phyloP scores from a whole-genome alignment of 2,888 invertebrate genomes.

The Volucella zonaria region DNA sequence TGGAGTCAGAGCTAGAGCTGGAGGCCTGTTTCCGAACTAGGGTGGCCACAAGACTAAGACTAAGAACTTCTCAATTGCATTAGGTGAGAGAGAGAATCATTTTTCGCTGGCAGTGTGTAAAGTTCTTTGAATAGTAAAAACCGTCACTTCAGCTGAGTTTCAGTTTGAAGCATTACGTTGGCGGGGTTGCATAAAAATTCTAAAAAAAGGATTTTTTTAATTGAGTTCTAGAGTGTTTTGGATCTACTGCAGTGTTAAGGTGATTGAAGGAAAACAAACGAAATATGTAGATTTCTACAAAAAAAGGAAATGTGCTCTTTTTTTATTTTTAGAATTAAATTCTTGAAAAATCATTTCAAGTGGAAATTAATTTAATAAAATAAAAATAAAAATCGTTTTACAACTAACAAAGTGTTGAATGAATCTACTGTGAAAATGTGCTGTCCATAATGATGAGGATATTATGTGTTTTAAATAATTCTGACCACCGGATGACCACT shows the following conservation, averaged over 20 bases:
- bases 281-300: conserved; percentile 9
- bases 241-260: conserved; percentile 22
- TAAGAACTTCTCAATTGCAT: conserved; percentile 54
- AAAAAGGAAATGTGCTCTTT: conserved; percentile 10
- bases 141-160: conserved; percentile 66
- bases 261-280: conserved; percentile 34
- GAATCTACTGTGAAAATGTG: conserved; percentile 14
- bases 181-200: conserved; percentile 65
- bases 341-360: not conserved
- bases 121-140: conserved; percentile 56
- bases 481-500: conserved; percentile 6
- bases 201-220: conserved; percentile 38
- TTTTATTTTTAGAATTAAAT: conserved; percentile 9
- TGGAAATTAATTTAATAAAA: not conserved
- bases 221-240: conserved; percentile 43
- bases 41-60: conserved; percentile 15
- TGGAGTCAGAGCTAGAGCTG: conserved; percentile 4
- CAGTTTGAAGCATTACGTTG: conserved; percentile 72
- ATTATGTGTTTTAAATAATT: not conserved
- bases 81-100: conserved; percentile 43
- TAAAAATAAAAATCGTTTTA: conserved; percentile 2
- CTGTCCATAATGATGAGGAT: conserved; percentile 20
- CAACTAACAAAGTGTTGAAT: not conserved
- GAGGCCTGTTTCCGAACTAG: conserved; percentile 21
- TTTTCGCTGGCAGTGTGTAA: conserved; percentile 36